These are phyloP conservation scores for Orthonevra nobilis DNA, from an alignment of 2,888 invertebrate genomes.

Conservation along the genomic window DNA sequence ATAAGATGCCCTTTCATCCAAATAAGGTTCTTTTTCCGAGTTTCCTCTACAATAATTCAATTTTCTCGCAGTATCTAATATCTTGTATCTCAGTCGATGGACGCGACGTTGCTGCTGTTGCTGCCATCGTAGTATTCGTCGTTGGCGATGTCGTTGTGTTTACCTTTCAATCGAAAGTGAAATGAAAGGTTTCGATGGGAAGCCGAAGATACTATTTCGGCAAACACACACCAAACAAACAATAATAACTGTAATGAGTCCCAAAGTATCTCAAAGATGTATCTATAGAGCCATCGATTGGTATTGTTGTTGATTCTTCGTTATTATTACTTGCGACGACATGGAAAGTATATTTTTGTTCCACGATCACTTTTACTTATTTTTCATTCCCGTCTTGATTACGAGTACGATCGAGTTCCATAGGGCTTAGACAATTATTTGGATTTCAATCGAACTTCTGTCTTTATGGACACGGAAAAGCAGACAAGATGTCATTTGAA, in stretches of 20 bases:
- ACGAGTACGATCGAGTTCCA: not conserved
- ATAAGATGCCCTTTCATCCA: conserved; percentile 52
- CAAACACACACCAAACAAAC: conserved; percentile 24
- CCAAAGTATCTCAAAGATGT: conserved; percentile 35
- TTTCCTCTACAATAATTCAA: conserved; percentile 20
- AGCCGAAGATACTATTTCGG: conserved; percentile 45
- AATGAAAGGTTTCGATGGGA: conserved; percentile 52
- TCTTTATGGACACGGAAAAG: not conserved
- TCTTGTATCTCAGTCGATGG: conserved; percentile 2
- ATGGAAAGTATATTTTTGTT: conserved; percentile 36
- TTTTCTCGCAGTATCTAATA: conserved; percentile 1
- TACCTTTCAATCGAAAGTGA: conserved; percentile 69
- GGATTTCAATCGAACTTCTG: conserved; percentile 4
- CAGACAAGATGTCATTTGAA: conserved; percentile 37
- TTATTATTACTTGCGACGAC: conserved; percentile 11
- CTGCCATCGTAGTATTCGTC: too few relatives aligned
- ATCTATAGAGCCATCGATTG: conserved; percentile 30
- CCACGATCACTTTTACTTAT: conserved; percentile 8
- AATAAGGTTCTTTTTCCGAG: conserved; percentile 32
- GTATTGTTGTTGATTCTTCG: conserved; percentile 40
- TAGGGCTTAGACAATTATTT: conserved; percentile 16
- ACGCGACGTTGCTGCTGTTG: too few relatives aligned
- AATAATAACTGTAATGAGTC: conserved; percentile 67
- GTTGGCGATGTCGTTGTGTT: conserved; percentile 8
- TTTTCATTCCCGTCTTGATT: not conserved